Conservation (phyloP, 2,113 vertebrate species). For the Gadus chalcogrammus region DNA sequence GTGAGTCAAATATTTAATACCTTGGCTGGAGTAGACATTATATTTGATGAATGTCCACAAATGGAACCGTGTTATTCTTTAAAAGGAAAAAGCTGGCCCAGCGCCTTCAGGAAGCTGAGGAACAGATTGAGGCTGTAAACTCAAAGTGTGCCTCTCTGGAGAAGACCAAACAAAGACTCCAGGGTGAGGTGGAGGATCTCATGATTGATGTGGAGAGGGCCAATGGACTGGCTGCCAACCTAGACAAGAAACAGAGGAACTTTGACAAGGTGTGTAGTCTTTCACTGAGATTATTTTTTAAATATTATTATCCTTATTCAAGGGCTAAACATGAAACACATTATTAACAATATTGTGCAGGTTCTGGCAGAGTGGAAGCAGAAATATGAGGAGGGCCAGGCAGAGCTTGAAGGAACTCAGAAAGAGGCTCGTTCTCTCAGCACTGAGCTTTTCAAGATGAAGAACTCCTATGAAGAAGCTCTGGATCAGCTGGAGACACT, state of each 20-base stretch:
- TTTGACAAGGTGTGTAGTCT: background rate
- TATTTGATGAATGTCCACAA: background rate
- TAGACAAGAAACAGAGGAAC: background rate
- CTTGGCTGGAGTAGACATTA: background rate
- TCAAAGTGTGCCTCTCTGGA: too few relatives aligned
- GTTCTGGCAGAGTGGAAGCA: conserved; percentile 1
- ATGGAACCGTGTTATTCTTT: background rate
- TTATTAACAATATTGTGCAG: background rate
- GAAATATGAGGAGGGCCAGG: conserved; percentile 39
- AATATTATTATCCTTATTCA: background rate
- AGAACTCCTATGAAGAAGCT: conserved; percentile 77
- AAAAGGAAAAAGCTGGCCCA: conserved; percentile 81
- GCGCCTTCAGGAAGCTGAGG: conserved; percentile 78
- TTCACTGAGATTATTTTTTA: background rate
- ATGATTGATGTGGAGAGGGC: too few relatives aligned
- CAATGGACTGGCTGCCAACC: background rate
- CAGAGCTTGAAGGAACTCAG: conserved; percentile 75
- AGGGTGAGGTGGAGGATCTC: too few relatives aligned
- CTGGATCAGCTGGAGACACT: conserved; percentile 63
- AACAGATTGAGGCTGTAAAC: conserved; percentile 65
- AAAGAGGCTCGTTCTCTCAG: conserved; percentile 79
- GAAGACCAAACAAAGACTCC: too few relatives aligned
- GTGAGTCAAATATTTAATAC: background rate
- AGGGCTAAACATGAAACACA: background rate
- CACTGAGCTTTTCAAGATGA: conserved; percentile 83